phyloP scores from a whole-genome alignment of 2,888 invertebrate genomes.

The Arge pagana region DNA sequence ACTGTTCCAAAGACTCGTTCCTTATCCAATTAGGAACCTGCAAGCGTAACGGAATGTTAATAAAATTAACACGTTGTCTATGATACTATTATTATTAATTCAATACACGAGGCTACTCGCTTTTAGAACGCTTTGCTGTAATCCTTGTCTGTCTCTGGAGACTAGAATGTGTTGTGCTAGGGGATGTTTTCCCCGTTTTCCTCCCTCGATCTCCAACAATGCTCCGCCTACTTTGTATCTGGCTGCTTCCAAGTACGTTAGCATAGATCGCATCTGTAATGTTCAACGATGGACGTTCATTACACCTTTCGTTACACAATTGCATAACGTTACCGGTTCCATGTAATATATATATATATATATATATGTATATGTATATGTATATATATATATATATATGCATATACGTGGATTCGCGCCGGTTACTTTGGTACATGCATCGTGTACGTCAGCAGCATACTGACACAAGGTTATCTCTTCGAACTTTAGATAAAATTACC shows the following conservation, averaged over 20 bases:
- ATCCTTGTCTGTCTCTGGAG: constrained; percentile 86
- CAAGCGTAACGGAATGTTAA: constrained; percentile 13
- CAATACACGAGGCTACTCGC: constrained; percentile 53
- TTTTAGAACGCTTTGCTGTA: constrained; percentile 84
- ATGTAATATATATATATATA: too few species aligned
- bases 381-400: too few species aligned
- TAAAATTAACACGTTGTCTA: constrained; percentile 23
- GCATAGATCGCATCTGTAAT: constrained; percentile 88
- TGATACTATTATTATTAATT: constrained; percentile 49
- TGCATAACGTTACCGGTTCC: too few species aligned
- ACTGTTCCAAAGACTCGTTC: constrained; percentile 64
- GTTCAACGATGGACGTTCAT: too few species aligned
- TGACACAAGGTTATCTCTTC: too few species aligned
- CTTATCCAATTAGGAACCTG: constrained; percentile 79
- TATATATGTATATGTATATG: too few species aligned
- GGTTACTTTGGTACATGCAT: too few species aligned
- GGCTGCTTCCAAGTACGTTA: constrained; percentile 89
- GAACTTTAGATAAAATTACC: too few species aligned
- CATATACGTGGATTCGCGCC: too few species aligned
- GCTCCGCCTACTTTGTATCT: constrained; percentile 85
- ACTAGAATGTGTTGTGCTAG: constrained; percentile 85
- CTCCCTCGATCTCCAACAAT: constrained; percentile 79
- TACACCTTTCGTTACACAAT: constrained; percentile 13
- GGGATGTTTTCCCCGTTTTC: constrained; percentile 78
- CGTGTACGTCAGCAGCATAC: too few species aligned